Conservation (phyloP, 2,113 vertebrate genomes). For the Saccopteryx leptura region DNA sequence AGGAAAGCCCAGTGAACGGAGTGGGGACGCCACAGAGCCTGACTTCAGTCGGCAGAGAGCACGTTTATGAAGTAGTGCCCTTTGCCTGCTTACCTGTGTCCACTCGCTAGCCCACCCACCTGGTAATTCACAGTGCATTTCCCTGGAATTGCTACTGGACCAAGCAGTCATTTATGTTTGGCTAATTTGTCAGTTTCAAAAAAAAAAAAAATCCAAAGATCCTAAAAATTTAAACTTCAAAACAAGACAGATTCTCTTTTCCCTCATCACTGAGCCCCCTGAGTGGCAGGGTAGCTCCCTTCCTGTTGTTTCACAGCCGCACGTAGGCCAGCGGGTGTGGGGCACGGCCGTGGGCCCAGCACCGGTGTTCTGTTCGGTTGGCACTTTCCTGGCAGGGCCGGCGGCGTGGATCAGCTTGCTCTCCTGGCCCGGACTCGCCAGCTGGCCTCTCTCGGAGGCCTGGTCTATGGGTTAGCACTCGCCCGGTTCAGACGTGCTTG, state of each 20-base stretch:
- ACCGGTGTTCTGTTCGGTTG: not conserved
- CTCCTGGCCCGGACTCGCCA: not conserved
- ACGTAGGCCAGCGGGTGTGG: not conserved
- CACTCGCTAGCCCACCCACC: not conserved
- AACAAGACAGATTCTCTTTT: slow-evolving; percentile 2
- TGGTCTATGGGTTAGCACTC: slow-evolving; percentile 64
- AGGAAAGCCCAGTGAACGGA: not conserved
- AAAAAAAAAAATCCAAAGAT: slow-evolving; percentile 9
- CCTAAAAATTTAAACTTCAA: slow-evolving; percentile 35
- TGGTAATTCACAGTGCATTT: not conserved
- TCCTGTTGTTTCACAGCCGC: not conserved
- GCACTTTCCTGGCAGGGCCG: not conserved
- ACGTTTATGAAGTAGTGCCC: not conserved
- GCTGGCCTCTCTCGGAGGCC: slow-evolving; percentile 65
- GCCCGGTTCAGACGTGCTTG: slow-evolving; percentile 68
- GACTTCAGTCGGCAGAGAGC: not conserved
- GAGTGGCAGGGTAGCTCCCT: not conserved
- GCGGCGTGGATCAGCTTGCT: slow-evolving; percentile 51
- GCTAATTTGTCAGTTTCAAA: not conserved
- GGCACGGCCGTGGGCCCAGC: not conserved
- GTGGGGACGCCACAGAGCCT: not conserved
- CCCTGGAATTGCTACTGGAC: not conserved
- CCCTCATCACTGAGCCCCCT: not conserved
- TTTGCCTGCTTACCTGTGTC: not conserved
- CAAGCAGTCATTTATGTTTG: slow-evolving; percentile 40